These are phyloP conservation scores for Colletes gigas DNA, from an alignment of 1,140 invertebrate species.

Conservation along the genomic window DNA sequence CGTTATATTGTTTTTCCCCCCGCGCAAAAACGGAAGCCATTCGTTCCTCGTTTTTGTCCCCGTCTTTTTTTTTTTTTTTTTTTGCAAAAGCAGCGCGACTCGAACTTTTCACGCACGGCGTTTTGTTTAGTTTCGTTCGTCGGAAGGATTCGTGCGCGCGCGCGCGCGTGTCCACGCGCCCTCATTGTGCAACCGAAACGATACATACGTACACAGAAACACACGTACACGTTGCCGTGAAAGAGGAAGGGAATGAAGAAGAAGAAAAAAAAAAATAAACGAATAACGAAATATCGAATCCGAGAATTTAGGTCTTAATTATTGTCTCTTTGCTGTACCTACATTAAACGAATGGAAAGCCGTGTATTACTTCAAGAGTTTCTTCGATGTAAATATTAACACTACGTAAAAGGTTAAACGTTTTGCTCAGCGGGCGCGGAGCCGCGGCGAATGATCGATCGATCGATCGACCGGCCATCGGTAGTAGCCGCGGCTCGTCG, in stretches of 20 bases:
- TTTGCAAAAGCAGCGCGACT: neutral
- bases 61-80: too few relatives aligned
- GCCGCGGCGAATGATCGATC: conserved; percentile 16
- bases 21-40: neutral
- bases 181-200: neutral
- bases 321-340: conserved; percentile 69
- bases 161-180: neutral
- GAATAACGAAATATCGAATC: conserved; percentile 30
- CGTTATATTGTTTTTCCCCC: conserved; percentile 29
- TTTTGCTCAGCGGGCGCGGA: conserved; percentile 56
- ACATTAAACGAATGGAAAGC: conserved; percentile 66
- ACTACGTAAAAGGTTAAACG: conserved; percentile 72
- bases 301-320: conserved; percentile 59
- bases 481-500: conserved; percentile 61
- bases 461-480: conserved; percentile 40
- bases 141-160: conserved; percentile 20
- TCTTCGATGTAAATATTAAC: conserved; percentile 81
- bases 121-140: conserved; percentile 15
- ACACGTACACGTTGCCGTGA: neutral
- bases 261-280: neutral
- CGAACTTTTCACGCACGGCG: neutral
- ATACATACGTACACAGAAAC: conserved; percentile 16
- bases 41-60: conserved; percentile 11
- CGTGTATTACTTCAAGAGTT: conserved; percentile 73
- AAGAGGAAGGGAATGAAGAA: neutral